These are phyloP conservation scores for Panthera tigris DNA, from an alignment of 2,113 vertebrate genomes.

Conservation along the genomic window DNA sequence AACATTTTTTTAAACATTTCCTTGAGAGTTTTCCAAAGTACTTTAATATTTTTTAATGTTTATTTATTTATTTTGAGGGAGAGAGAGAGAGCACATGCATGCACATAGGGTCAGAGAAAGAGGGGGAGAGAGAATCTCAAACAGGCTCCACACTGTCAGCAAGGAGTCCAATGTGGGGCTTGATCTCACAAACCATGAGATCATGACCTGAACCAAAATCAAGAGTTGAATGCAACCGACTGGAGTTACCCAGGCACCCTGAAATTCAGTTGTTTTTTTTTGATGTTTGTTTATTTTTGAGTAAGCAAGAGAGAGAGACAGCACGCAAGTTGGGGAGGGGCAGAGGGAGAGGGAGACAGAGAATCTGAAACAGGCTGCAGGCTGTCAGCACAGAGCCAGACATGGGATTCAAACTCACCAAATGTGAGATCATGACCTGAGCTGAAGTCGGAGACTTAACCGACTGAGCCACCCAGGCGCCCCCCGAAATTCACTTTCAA, in stretches of 20 bases:
- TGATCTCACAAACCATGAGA: neutral
- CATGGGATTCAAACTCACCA: neutral
- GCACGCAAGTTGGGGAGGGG: neutral
- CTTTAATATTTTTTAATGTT: neutral
- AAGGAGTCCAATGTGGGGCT: neutral
- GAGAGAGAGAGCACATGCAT: neutral
- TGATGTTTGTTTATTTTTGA: neutral
- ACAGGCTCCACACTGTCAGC: neutral
- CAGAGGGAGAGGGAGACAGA: neutral
- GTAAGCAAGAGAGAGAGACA: neutral
- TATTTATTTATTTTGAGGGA: neutral
- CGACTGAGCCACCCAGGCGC: neutral
- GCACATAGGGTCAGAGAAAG: neutral
- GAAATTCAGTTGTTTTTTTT: slow-evolving; percentile 1
- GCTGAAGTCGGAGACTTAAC: neutral
- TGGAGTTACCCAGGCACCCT: neutral
- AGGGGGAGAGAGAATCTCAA: neutral
- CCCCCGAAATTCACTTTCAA: slow-evolving; percentile 14
- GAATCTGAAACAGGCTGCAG: neutral
- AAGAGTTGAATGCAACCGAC: neutral
- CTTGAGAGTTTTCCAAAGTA: slow-evolving; percentile 21
- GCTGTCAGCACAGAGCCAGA: neutral
- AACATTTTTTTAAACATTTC: neutral
- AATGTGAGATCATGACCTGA: neutral
- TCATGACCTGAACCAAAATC: neutral